Conservation (phyloP, 2,113 vertebrate species). For the Otolemur garnettii region DNA sequence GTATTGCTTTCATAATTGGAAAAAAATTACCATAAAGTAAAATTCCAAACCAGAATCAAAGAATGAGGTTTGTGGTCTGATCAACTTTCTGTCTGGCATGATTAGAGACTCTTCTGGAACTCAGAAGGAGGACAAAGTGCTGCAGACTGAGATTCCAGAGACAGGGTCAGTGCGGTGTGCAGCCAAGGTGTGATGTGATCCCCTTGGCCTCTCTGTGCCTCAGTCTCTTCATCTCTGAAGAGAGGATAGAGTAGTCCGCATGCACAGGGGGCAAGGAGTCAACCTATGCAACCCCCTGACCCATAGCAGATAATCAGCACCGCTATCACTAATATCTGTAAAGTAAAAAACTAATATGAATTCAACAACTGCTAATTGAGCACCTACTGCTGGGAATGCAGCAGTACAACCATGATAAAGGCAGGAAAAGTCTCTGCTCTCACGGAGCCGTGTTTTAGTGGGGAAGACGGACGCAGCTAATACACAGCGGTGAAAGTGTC, state of each 20-base stretch:
- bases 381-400: neutral
- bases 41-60: neutral
- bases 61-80: neutral
- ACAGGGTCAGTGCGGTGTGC: neutral
- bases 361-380: neutral
- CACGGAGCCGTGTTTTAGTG: neutral
- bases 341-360: no score
- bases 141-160: rapidly evolving
- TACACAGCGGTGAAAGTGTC: neutral
- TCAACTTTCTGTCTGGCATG: neutral
- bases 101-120: neutral
- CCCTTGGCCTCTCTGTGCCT: neutral
- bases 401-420: rapidly evolving
- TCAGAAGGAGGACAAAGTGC: neutral
- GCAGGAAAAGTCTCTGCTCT: neutral
- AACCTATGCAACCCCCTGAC: neutral
- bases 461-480: neutral
- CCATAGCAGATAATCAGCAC: neutral
- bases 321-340: neutral
- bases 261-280: neutral
- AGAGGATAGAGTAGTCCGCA: neutral
- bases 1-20: neutral
- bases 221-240: no score
- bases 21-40: neutral
- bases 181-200: neutral